A percentile compares a stretch with the other conserved stretches of the same genome.
Conservation (phyloP, 2,113 vertebrate genomes). For the Hoplias malabaricus region DNA sequence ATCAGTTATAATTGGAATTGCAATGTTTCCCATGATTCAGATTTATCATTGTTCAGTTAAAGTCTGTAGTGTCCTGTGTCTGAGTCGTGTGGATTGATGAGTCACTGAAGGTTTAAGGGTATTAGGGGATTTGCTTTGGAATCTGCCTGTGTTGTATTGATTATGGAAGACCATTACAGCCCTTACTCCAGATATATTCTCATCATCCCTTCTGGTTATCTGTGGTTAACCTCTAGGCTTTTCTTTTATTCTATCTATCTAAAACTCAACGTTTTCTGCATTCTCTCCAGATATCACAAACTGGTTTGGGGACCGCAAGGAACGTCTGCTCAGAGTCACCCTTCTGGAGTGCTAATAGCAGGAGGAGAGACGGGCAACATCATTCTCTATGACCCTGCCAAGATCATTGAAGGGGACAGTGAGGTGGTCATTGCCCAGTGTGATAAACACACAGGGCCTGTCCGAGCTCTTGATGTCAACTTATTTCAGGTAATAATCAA, state of each 20-base stretch:
- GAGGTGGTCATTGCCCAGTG: constrained; percentile 89
- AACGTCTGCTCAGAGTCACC: constrained; percentile 65
- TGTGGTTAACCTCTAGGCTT: too few species aligned
- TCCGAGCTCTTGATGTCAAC: constrained; percentile 90
- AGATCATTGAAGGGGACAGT: constrained; percentile 83
- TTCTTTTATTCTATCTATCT: not conserved
- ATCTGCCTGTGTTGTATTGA: not conserved
- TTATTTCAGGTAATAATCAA: constrained; percentile 82
- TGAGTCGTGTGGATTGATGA: not conserved
- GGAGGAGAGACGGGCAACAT: constrained; percentile 93
- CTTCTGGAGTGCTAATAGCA: constrained; percentile 87
- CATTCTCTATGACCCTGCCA: constrained; percentile 90
- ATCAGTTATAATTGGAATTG: not conserved
- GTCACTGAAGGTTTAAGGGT: not conserved
- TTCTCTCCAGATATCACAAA: constrained; percentile 85
- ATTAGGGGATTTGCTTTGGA: not conserved
- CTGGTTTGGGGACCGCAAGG: constrained; percentile 90
- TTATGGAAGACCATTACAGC: not conserved
- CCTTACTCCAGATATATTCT: not conserved
- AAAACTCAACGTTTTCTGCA: not conserved
- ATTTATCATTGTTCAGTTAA: not conserved
- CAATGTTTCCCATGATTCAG: too few species aligned
- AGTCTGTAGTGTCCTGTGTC: not conserved
- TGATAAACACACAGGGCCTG: constrained; percentile 88
- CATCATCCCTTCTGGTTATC: not conserved